phyloP scores from a whole-genome alignment of 2,797 vertebrate genomes.

The Enteromius treurensis region DNA sequence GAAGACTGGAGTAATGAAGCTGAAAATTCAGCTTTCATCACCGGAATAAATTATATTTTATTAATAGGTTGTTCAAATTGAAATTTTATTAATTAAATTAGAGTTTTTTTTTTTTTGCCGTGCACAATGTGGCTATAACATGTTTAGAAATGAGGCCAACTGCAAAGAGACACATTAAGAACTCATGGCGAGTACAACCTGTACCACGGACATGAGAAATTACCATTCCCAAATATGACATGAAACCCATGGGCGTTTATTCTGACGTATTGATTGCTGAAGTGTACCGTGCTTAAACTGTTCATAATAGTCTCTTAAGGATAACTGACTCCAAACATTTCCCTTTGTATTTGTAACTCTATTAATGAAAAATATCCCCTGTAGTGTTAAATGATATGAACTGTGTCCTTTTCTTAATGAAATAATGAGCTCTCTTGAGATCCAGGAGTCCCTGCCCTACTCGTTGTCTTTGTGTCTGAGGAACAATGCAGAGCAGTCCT shows the following conservation, averaged over 20 bases:
- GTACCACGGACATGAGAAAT: not conserved
- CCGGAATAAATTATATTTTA: not conserved
- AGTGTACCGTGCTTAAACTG: conserved; percentile 10
- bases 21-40: not conserved
- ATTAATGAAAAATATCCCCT: conserved; percentile 50
- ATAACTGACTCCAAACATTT: not conserved
- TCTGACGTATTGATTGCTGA: conserved; percentile 9
- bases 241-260: conserved; percentile 18
- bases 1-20: not conserved
- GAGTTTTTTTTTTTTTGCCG: not conserved
- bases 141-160: not conserved
- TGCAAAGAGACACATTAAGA: not conserved
- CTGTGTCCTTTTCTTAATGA: conserved; percentile 55
- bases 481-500: conserved; percentile 52
- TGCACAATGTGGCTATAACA: not conserved
- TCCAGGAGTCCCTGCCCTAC: conserved; percentile 27
- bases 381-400: conserved; percentile 45
- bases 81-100: not conserved
- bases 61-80: not conserved
- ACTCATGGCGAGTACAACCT: not conserved
- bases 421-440: conserved; percentile 64
- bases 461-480: conserved; percentile 40
- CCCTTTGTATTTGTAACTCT: conserved; percentile 31
- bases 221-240: conserved; percentile 27
- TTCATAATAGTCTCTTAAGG: conserved; percentile 17